Conservation (phyloP, 2,888 invertebrate genomes). For the Salpingus planirostris region DNA sequence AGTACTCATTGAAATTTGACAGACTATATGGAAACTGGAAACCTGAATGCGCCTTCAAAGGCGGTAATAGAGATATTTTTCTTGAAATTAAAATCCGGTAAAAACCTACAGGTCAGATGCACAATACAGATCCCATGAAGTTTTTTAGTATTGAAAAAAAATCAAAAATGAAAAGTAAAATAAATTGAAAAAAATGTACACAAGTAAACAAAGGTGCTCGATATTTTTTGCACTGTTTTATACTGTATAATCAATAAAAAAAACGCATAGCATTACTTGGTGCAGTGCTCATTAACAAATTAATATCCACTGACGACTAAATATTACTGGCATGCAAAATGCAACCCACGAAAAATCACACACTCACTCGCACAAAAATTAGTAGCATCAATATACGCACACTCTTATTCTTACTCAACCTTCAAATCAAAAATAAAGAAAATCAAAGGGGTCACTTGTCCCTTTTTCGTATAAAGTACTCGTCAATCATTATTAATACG, state of each 20-base stretch:
- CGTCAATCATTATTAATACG: neutral
- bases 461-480: neutral
- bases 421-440: no score
- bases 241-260: no score
- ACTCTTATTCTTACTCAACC: no score
- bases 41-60: no score
- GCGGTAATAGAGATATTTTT: no score
- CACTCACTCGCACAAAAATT: constrained; percentile 16
- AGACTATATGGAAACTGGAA: no score
- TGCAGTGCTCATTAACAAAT: constrained; percentile 42
- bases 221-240: constrained; percentile 1
- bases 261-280: constrained; percentile 27
- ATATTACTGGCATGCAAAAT: constrained; percentile 39
- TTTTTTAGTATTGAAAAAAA: no score
- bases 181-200: constrained; percentile 23
- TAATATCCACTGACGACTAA: constrained; percentile 41
- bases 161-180: constrained; percentile 21
- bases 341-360: constrained; percentile 30
- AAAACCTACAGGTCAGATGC: no score
- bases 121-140: no score
- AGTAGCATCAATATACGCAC: neutral
- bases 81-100: no score
- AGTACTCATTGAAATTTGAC: no score
- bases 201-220: constrained; percentile 36
- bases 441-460: no score